Base-by-base conservation (phyloP, 2,888 invertebrate genomes). In the Sarcophaga variegata region DNA sequence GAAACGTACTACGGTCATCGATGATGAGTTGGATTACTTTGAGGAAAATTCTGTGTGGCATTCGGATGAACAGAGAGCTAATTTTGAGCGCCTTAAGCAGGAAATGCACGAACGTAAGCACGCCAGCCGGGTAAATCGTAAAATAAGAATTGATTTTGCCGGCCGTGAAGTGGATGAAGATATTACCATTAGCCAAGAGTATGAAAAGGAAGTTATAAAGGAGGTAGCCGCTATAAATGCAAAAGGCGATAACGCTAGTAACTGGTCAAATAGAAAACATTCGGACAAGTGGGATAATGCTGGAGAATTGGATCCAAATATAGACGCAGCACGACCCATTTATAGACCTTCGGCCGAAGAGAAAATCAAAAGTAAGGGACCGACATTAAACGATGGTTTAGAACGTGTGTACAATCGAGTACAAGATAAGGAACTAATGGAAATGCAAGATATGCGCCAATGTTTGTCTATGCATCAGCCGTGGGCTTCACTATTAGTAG, bases 381-480 rank as follows among this genome's bases (percentile, higher is more conserved):
- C 77, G 10, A 63, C 27, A 1, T 5, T 62, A 27, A 88, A 83
- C n/a, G 87, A 88, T 64, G 90, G 90, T n/a, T 87, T 91, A 14
- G 92, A 92, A 77, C 90, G 91, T 3, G 88, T 90, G 14, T 93
- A 92, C 81, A 93, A 94, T 85, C 94, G 96, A 3, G 95, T 97
- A 17, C 98, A 98, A 92, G 98, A 98, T 91, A 94, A 95, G 66
- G 96, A 96, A 92, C 93, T 97, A 76, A 95, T 96, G 90, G 96
- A 97, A 94, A 97, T 98, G 96, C 95, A 95, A 67, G 98, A 98
- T 93, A 94, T 96, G 89, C 98, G 98, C 2, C 94, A 96, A 89
- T 99, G 99, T 92, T 94, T 99, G 17, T 98, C 98, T 90, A 96
- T 99, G 96, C 98, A 98, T 93, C 99, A 99, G 92, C 99, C 99